phyloP scores from a whole-genome alignment of 2,888 invertebrate genomes.

The Nymphalis c-album region DNA sequence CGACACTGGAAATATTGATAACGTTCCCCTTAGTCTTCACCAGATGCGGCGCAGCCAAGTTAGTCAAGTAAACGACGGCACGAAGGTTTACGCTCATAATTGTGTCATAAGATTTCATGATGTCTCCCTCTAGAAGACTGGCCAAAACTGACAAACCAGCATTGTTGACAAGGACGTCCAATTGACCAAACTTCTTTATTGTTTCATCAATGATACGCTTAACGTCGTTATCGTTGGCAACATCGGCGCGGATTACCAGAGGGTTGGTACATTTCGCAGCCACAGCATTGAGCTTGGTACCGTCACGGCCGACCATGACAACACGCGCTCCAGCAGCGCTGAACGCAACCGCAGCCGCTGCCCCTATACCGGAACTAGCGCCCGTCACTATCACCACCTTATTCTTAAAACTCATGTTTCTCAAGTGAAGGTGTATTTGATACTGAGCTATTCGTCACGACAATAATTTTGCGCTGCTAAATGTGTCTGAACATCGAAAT shows the following conservation, averaged over 20 bases:
- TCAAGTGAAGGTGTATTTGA: no score
- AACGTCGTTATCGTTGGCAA: slow-evolving; percentile 36
- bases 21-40: slow-evolving; percentile 50
- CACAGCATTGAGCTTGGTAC: slow-evolving; percentile 35
- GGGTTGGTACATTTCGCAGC: slow-evolving; percentile 31
- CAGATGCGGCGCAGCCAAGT: slow-evolving; percentile 46
- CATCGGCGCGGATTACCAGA: slow-evolving; percentile 37
- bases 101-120: slow-evolving; percentile 44
- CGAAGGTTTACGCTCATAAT: slow-evolving; percentile 48
- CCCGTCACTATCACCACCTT: slow-evolving; percentile 48
- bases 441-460: no score
- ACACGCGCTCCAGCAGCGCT: slow-evolving; percentile 43
- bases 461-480: no score
- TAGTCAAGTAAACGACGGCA: slow-evolving; percentile 45
- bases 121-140: slow-evolving; percentile 30
- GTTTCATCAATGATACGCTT: slow-evolving; percentile 35
- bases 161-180: slow-evolving; percentile 43
- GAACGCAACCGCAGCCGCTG: slow-evolving; percentile 43
- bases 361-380: slow-evolving; percentile 47
- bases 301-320: slow-evolving; percentile 41
- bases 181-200: slow-evolving; percentile 34
- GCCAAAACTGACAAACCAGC: slow-evolving; percentile 35
- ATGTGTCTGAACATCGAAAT: no score
- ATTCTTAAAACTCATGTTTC: slow-evolving; percentile 42
- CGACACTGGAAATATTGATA: slow-evolving; percentile 51